Base-by-base conservation (phyloP, 2,113 vertebrate genomes). In the Gorilla gorilla region DNA sequence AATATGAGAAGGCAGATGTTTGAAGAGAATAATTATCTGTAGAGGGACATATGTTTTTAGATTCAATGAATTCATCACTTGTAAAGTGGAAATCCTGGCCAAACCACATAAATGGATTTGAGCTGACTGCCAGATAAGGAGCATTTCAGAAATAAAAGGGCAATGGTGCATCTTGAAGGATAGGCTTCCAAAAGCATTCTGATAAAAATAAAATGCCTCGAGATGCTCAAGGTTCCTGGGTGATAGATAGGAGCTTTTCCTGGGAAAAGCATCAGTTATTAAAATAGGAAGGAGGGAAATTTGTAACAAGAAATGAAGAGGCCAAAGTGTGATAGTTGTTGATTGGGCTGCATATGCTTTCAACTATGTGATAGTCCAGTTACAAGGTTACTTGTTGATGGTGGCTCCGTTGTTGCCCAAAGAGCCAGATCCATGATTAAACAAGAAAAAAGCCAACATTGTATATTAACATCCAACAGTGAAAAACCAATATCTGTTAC, bases 101-200 rank as follows among this genome's bases (percentile, higher is more conserved):
- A 98, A 96, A 95, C 93, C 96, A 78, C 83, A 83, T 81, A 85
- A 96, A 80, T 89, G 80, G 50, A 32, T 84, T 90, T n/a, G 25
- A 95, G 81, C 75, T 7, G 22, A 61, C 70, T 84, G 64, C 94
- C 92, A 96, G 96, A 97, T 96, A 87, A 96, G 84, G 64, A 94
- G 45, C 64, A 1, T n/a, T 25, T 73, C n/a, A 48, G 84, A 96
- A 78, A 73, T 20, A 45, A 80, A 84, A 85, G 48, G 94, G 16
- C 68, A 17, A 5, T 1, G 10, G 55, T 40, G n/a, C 40, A 59
- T 78, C 48, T 64, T 72, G 18, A 10, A 90, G 92, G 75, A 73
- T 13, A 73, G 80, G 43, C 35, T 92, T 87, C 90, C 80, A 52
- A 27, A 57, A 89, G 59, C 52, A 2, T 70, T 80, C 70, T 1